Evolutionary conservation across 2,113 vertebrate genomes (phyloP).

Genomic region (Gobius niger): DNA sequence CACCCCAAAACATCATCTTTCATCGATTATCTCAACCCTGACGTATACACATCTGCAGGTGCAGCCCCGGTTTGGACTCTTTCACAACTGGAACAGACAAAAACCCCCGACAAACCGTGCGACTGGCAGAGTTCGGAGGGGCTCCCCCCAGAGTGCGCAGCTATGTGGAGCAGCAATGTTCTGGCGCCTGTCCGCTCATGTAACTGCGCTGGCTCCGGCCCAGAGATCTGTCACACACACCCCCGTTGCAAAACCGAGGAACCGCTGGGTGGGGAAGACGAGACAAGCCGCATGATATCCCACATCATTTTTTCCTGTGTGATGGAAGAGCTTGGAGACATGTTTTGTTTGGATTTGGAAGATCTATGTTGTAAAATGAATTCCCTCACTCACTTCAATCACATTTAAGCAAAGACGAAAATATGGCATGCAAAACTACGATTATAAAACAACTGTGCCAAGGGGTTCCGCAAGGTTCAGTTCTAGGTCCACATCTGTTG

Average conservation of each 20-base stretch:
- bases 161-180: slow-evolving; percentile 68
- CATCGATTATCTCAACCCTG: neutral
- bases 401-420: neutral
- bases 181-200: slow-evolving; percentile 72
- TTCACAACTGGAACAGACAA: slow-evolving; percentile 15
- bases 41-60: neutral
- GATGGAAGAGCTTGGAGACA: neutral
- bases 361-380: too few species aligned
- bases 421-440: neutral
- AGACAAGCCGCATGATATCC: slow-evolving; percentile 13
- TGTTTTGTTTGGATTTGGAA: neutral
- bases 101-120: slow-evolving; percentile 31
- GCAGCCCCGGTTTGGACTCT: slow-evolving; percentile 17
- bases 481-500: too few species aligned
- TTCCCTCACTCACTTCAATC: too few species aligned
- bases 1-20: neutral
- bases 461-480: too few species aligned
- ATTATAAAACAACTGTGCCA: neutral
- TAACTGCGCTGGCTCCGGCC: slow-evolving; percentile 66
- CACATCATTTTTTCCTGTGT: slow-evolving; percentile 36
- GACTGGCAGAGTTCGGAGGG: slow-evolving; percentile 44
- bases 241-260: slow-evolving; percentile 18
- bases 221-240: slow-evolving; percentile 53
- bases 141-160: slow-evolving; percentile 69
- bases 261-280: slow-evolving; percentile 31